These are phyloP conservation scores for Latrodectus hesperus DNA, from an alignment of 2,888 invertebrate genomes.

Conservation along the genomic window DNA sequence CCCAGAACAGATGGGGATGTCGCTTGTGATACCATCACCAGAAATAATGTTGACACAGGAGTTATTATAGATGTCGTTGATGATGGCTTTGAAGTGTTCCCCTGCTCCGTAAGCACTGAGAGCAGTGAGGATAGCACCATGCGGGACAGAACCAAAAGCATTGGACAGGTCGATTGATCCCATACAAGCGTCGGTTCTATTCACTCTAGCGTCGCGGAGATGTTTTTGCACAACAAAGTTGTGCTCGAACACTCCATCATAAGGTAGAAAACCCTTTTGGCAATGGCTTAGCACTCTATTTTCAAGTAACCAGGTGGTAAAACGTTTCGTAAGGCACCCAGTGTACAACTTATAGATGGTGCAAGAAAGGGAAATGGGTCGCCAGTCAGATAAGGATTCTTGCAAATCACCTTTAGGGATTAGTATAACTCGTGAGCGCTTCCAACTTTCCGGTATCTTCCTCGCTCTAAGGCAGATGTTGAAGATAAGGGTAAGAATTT, in stretches of 20 bases:
- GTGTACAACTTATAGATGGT: too few relatives aligned
- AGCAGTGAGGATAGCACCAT: neutral
- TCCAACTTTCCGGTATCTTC: too few relatives aligned
- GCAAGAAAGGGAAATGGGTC: too few relatives aligned
- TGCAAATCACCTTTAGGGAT: too few relatives aligned
- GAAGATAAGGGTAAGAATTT: too few relatives aligned
- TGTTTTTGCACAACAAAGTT: neutral
- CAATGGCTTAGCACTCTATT: too few relatives aligned
- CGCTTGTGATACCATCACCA: neutral
- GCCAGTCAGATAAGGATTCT: too few relatives aligned
- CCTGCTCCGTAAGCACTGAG: neutral
- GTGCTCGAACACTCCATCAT: neutral
- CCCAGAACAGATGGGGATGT: neutral
- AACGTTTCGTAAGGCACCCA: too few relatives aligned
- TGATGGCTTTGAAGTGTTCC: neutral
- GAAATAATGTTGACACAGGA: neutral
- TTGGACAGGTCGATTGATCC: neutral
- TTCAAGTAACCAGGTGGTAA: too few relatives aligned
- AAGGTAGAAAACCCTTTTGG: conserved; percentile 10
- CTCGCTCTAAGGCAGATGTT: too few relatives aligned
- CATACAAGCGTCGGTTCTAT: neutral
- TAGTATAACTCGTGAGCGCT: too few relatives aligned
- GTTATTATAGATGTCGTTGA: neutral
- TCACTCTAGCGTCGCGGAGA: neutral
- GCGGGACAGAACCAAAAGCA: conserved; percentile 1